A percentile compares a stretch with the other conserved stretches of the same genome.
Evolutionary conservation across 2,888 invertebrate genomes (phyloP).

Genomic region (Cecidostiba fungosa): DNA sequence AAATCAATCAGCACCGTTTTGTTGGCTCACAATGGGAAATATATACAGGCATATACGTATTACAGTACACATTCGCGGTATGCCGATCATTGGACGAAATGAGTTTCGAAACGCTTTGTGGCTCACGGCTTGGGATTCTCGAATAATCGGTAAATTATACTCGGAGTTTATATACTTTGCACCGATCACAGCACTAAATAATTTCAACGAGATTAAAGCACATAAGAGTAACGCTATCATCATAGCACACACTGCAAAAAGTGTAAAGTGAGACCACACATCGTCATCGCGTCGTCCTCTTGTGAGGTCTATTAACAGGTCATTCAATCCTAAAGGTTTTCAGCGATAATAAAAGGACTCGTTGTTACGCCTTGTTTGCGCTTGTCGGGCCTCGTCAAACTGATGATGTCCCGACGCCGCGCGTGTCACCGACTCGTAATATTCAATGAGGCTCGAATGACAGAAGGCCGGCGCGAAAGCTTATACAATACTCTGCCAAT

Average conservation of each 20-base stretch:
- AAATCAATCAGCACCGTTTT: conserved; percentile 14
- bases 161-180: not conserved
- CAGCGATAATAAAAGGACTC: conserved; percentile 62
- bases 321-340: conserved; percentile 68
- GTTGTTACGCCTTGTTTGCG: conserved; percentile 65
- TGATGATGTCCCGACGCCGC: not conserved
- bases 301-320: conserved; percentile 71
- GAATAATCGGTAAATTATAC: not conserved
- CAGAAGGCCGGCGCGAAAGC: not conserved
- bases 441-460: conserved; percentile 1
- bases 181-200: too few relatives aligned
- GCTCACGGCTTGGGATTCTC: not conserved
- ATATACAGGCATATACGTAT: not conserved
- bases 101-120: not conserved
- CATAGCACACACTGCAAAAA: not conserved
- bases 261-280: not conserved
- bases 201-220: too few relatives aligned
- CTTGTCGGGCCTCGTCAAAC: not conserved
- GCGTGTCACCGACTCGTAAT: not conserved
- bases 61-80: not conserved
- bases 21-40: not conserved
- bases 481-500: not conserved
- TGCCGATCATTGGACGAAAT: too few relatives aligned
- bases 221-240: not conserved
- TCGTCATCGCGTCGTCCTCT: conserved; percentile 50